Conservation (phyloP, 2,113 vertebrate species). For the Glaucidium brasilianum region DNA sequence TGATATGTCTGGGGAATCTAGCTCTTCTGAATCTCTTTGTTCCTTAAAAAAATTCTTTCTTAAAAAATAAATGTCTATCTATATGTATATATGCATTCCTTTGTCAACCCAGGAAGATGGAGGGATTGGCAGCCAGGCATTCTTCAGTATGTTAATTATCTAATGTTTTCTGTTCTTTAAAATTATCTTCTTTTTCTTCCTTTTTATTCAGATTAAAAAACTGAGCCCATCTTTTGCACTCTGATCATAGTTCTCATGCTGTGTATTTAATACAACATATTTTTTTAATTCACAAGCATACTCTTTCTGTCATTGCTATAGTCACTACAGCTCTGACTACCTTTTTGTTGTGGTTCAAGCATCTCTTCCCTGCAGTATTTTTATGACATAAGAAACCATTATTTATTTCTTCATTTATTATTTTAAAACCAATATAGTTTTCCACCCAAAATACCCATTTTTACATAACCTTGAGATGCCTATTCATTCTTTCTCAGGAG, state of each 20-base stretch:
- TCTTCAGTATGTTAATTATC: slow-evolving; percentile 17
- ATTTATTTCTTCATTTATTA: slow-evolving; percentile 53
- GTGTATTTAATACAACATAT: neutral
- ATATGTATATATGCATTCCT: slow-evolving; percentile 20
- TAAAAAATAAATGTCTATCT: neutral
- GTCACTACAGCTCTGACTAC: neutral
- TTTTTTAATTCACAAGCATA: slow-evolving; percentile 20
- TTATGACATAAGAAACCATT: neutral
- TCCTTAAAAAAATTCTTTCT: neutral
- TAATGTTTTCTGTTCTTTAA: slow-evolving; percentile 27
- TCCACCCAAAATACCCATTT: slow-evolving; percentile 40
- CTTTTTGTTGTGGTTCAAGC: neutral
- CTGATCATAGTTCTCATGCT: neutral
- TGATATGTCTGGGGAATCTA: slow-evolving; percentile 33
- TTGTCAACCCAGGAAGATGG: slow-evolving; percentile 13
- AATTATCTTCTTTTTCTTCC: neutral
- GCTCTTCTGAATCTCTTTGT: slow-evolving; percentile 21
- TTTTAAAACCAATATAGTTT: slow-evolving; percentile 55
- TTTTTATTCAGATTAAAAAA: neutral
- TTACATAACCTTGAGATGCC: slow-evolving; percentile 59
- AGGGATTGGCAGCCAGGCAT: slow-evolving; percentile 10
- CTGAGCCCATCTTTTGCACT: neutral
- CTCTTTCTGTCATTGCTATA: neutral
- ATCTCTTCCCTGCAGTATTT: neutral
- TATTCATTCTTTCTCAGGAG: slow-evolving; percentile 63